These are phyloP conservation scores for Characodon lateralis DNA, from an alignment of 2,797 vertebrate species.

Conservation along the genomic window DNA sequence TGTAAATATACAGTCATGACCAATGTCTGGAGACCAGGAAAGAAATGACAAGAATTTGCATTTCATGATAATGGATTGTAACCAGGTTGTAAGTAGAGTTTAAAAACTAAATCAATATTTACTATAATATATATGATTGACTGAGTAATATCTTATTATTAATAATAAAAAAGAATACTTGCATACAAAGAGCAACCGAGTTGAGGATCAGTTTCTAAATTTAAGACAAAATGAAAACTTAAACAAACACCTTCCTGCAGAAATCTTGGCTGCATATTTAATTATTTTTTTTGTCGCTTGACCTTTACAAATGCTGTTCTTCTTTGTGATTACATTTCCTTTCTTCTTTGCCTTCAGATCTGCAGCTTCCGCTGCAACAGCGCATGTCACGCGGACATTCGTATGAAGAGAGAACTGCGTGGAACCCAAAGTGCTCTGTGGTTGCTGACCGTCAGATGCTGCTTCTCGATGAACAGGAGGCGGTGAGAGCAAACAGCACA, in stretches of 20 bases:
- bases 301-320: background rate
- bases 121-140: too few relatives aligned
- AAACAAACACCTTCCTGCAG: background rate
- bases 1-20: too few relatives aligned
- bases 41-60: too few relatives aligned
- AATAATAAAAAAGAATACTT: background rate
- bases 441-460: slow-evolving; percentile 79
- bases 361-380: slow-evolving; percentile 57
- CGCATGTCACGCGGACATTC: slow-evolving; percentile 76
- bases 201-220: background rate
- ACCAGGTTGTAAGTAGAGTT: too few relatives aligned
- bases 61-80: too few relatives aligned
- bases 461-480: slow-evolving; percentile 81
- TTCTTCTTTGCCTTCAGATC: slow-evolving; percentile 59
- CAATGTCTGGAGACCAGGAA: too few relatives aligned
- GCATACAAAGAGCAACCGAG: background rate
- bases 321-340: background rate
- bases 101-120: background rate
- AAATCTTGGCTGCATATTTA: background rate
- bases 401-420: slow-evolving; percentile 70
- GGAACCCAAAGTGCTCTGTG: slow-evolving; percentile 80
- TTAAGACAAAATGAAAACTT: background rate
- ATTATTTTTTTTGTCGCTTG: background rate
- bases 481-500: slow-evolving; percentile 59
- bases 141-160: too few relatives aligned